These are phyloP conservation scores for Cercocebus atys DNA, from an alignment of 2,113 vertebrate genomes.

Conservation along the genomic window DNA sequence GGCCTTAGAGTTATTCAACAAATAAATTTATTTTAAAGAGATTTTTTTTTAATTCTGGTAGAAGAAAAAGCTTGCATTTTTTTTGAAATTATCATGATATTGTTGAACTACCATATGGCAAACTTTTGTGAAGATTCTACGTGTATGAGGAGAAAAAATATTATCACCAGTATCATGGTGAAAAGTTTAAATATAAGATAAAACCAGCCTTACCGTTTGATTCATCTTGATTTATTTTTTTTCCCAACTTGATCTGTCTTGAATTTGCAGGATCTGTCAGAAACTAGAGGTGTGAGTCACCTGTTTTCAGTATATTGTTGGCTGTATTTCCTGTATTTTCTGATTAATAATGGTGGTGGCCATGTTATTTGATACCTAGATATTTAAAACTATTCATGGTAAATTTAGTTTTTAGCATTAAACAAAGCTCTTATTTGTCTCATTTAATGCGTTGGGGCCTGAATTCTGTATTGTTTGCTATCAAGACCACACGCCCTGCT, in stretches of 20 bases:
- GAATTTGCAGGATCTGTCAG: too few relatives aligned
- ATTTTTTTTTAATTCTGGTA: background rate
- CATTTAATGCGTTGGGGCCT: background rate
- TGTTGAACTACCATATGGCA: background rate
- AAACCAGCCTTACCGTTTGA: background rate
- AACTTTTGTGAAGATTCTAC: background rate
- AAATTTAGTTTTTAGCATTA: background rate
- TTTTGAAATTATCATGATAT: background rate
- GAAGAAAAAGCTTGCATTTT: background rate
- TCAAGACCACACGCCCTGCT: background rate
- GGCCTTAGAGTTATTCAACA: background rate
- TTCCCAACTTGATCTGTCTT: background rate
- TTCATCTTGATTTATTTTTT: background rate
- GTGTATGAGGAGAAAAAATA: background rate
- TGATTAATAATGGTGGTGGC: background rate
- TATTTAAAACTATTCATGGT: background rate
- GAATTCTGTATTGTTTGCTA: background rate
- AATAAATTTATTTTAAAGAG: background rate
- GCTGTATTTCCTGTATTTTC: background rate
- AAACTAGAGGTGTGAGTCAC: too few relatives aligned
- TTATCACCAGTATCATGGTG: background rate
- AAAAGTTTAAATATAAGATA: background rate
- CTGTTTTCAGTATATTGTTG: background rate
- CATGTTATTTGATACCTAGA: background rate
- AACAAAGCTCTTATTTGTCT: background rate